Percentiles rank a stretch among this genome's conserved stretches.
phyloP scores from a whole-genome alignment of 2,888 invertebrate species.

The Machimus atricapillus region DNA sequence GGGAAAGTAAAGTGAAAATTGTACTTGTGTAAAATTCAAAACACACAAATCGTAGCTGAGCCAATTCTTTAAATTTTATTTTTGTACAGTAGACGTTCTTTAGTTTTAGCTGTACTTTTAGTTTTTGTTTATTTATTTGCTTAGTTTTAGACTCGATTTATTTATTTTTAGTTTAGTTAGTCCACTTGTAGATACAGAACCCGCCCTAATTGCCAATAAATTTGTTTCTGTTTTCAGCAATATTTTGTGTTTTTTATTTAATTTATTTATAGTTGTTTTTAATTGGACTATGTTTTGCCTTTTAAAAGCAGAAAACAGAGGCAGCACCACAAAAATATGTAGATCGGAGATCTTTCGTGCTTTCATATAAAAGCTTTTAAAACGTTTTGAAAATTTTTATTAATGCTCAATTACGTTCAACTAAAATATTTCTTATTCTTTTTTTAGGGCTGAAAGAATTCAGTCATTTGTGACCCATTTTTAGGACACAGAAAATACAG shows the following conservation, averaged over 20 bases:
- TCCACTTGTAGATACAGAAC: slow-evolving; percentile 21
- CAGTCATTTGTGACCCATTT: too few relatives aligned
- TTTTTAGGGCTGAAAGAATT: too few relatives aligned
- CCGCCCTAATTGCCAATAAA: background rate
- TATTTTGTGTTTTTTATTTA: background rate
- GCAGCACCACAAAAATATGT: background rate
- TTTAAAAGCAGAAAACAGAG: background rate
- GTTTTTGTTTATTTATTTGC: slow-evolving; percentile 9
- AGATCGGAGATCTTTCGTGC: background rate
- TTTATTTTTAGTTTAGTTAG: slow-evolving; percentile 5
- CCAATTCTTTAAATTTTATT: background rate
- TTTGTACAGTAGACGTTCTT: slow-evolving; percentile 17
- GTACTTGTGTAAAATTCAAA: background rate
- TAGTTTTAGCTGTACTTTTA: background rate
- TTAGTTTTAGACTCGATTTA: background rate
- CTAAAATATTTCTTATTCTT: too few relatives aligned
- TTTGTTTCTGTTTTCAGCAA: background rate
- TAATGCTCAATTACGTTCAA: too few relatives aligned
- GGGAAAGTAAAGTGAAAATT: background rate
- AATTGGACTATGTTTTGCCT: background rate
- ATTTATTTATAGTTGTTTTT: background rate
- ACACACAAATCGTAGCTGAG: background rate
- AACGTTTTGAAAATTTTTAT: too few relatives aligned
- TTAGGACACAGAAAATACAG: background rate
- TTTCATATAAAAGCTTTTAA: too few relatives aligned